Conservation (phyloP, 2,888 invertebrate genomes). For the Rhimphoctona megacephalus region DNA sequence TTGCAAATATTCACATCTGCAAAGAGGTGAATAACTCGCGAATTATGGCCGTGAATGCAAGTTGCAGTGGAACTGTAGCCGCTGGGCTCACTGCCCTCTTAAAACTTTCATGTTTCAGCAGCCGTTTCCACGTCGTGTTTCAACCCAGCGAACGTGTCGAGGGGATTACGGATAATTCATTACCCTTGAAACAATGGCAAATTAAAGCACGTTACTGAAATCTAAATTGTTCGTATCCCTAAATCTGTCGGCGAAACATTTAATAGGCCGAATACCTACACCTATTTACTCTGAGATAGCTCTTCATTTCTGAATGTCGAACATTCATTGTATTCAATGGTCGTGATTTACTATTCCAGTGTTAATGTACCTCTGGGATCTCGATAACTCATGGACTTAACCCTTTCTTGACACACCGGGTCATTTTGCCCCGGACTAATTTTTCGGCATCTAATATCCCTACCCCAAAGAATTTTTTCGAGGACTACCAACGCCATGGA, state of each 20-base stretch:
- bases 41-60: conserved; percentile 58
- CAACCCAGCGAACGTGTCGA: conserved; percentile 36
- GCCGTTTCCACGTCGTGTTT: conserved; percentile 47
- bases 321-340: background rate
- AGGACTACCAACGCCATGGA: too few relatives aligned
- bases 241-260: conserved; percentile 5
- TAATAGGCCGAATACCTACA: background rate
- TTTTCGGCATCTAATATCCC: too few relatives aligned
- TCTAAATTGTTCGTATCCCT: conserved; percentile 41
- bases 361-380: background rate
- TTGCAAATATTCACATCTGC: conserved; percentile 72
- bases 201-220: conserved; percentile 52
- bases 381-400: background rate
- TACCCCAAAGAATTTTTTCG: too few relatives aligned
- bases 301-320: background rate
- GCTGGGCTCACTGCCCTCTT: conserved; percentile 36
- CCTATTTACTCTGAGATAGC: conserved; percentile 5
- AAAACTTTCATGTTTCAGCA: conserved; percentile 55
- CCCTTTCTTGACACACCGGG: too few relatives aligned
- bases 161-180: conserved; percentile 64
- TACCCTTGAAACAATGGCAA: conserved; percentile 49
- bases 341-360: background rate
- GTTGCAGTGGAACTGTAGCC: conserved; percentile 29
- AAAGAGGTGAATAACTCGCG: conserved; percentile 61
- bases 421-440: too few relatives aligned